Base-by-base conservation (phyloP, 1,140 invertebrate species). In the Ephestia elutella region DNA sequence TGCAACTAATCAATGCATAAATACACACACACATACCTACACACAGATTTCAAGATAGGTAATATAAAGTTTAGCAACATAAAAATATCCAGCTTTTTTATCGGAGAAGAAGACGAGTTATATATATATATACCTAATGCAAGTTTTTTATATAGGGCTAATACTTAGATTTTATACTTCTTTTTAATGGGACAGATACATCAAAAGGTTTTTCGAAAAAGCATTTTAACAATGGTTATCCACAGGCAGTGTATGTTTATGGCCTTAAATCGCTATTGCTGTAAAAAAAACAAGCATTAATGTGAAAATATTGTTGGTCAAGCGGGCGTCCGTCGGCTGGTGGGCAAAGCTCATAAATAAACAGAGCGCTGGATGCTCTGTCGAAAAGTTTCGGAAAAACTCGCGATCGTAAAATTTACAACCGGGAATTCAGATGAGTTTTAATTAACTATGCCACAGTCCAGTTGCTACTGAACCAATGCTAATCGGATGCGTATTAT, bases 331-430 rank as follows among this genome's bases (percentile, higher is more conserved):
- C 73, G 68, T 75, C 73, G 68, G 71, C 56, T 65, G 72, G 67
- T 73, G 72, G 72, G 73, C 70, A 78, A 82, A 82, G 80, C 84
- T 84, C 82, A 82, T 87, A 87, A 86, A 87, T 86, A 86, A 87
- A 84, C 81, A 82, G 69, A 76, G 70, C 82, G 83, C 82, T 82
- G 84, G 76, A 80, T 79, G 82, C 71, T 75, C 73, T 75, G 84
- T 87, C 76, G 80, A 82, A 86, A 87, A 86, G 81, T 87, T 85
- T 66, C 65, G 60, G 68, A 84, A 77, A 85, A 83, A 82, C 64
- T 74, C 69, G 71, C 76, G 70, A 75, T 75, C 72, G 71, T 63
- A 74, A 79, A 83, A 87, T 86, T 86, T 87, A 87, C 78, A 77
- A 73, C 80, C 71, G 62, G 9, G 68, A 80, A 80, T 81, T 77